phyloP scores from a whole-genome alignment of 2,797 vertebrate genomes.

The Pteropus rufus region DNA sequence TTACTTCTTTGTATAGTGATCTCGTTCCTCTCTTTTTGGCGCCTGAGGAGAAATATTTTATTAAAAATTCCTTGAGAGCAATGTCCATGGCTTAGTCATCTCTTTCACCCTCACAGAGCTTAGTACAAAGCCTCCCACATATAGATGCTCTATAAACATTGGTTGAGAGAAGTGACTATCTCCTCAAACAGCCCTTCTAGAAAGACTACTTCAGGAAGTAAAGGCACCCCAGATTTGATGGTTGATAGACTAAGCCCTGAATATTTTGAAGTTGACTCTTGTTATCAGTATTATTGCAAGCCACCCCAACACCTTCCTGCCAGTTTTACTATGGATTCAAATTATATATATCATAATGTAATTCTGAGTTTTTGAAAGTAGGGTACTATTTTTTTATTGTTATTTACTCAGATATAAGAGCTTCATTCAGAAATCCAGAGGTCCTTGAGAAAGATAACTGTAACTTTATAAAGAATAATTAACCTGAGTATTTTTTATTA shows the following conservation, averaged over 20 bases:
- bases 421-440: neutral
- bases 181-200: neutral
- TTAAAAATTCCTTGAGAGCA: slow-evolving; percentile 52
- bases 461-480: neutral
- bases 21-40: neutral
- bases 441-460: neutral
- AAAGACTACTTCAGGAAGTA: slow-evolving; percentile 11
- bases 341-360: neutral
- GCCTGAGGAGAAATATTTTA: slow-evolving; percentile 6
- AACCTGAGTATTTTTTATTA: neutral
- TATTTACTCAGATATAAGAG: neutral
- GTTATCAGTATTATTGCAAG: neutral
- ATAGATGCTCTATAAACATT: slow-evolving; percentile 13
- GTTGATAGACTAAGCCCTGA: neutral
- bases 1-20: slow-evolving; percentile 36
- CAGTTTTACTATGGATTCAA: neutral
- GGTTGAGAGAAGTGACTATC: neutral
- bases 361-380: neutral
- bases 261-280: slow-evolving; percentile 9
- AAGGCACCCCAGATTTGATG: neutral
- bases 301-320: neutral
- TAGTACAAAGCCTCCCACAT: neutral
- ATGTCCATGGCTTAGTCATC: slow-evolving; percentile 23
- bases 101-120: neutral
- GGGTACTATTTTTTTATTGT: neutral